Evolutionary conservation across 2,797 vertebrate species (phyloP).

Genomic region (Fundulus diaphanus): DNA sequence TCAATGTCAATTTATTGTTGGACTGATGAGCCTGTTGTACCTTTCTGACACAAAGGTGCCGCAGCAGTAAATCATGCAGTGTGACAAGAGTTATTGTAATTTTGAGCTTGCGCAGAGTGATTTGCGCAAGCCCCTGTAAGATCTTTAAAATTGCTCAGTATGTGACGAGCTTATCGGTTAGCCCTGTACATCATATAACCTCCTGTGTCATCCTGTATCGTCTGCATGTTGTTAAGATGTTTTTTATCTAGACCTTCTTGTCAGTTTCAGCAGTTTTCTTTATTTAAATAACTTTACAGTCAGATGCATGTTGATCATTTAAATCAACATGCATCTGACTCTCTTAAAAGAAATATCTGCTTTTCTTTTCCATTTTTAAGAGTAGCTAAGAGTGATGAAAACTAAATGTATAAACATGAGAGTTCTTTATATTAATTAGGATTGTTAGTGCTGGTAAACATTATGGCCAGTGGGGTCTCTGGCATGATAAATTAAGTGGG

Average conservation of each 20-base stretch:
- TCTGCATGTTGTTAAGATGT: neutral
- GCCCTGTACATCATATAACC: neutral
- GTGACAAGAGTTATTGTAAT: neutral
- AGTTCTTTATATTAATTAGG: neutral
- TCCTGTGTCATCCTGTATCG: neutral
- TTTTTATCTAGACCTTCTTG: neutral
- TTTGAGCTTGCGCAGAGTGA: neutral
- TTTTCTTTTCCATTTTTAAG: neutral
- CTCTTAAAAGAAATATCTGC: neutral
- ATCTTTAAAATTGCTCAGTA: neutral
- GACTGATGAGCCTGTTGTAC: neutral
- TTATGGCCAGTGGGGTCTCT: no score
- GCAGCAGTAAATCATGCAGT: neutral
- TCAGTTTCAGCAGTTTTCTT: neutral
- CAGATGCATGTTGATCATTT: no score
- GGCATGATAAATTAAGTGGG: no score
- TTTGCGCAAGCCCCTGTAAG: neutral
- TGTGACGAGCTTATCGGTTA: neutral
- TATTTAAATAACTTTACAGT: no score
- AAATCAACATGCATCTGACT: neutral
- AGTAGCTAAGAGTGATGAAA: neutral
- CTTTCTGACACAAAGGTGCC: neutral
- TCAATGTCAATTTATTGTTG: neutral
- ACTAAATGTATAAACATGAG: neutral
- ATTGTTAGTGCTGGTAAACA: neutral